Evolutionary conservation across 1,140 invertebrate genomes (phyloP).

Genomic region (Metaphire vulgaris): DNA sequence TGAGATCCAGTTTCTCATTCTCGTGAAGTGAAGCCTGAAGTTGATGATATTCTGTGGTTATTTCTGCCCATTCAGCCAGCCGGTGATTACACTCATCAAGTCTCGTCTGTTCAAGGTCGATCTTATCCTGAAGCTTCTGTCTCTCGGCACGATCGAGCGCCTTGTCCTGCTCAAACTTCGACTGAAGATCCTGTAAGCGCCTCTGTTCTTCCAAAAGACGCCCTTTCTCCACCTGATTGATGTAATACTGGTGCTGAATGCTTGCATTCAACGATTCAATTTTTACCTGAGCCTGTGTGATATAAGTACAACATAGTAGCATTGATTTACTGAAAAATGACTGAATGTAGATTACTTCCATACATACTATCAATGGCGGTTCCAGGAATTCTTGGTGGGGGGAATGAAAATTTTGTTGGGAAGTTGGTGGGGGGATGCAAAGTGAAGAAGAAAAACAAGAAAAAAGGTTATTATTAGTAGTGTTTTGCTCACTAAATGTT

Average conservation of each 20-base stretch:
- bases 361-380: no score
- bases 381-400: no score
- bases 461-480: no score
- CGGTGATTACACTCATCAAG: conserved; percentile 7
- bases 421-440: no score
- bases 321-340: no score
- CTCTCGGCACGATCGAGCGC: not conserved
- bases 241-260: not conserved
- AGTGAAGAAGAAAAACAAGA: no score
- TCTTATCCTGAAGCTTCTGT: conserved; percentile 5
- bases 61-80: not conserved
- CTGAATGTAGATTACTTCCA: no score
- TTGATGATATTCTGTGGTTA: conserved; percentile 8
- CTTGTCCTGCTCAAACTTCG: conserved; percentile 9
- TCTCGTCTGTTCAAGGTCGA: not conserved
- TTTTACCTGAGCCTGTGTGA: conserved; percentile 4
- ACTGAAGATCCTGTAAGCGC: not conserved
- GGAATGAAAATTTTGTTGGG: no score
- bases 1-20: not conserved
- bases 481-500: no score
- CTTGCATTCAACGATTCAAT: not conserved
- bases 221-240: not conserved
- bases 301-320: no score
- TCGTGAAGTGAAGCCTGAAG: not conserved
- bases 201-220: not conserved